phyloP scores from a whole-genome alignment of 2,888 invertebrate genomes.

The Lordiphosa fenestrarum region DNA sequence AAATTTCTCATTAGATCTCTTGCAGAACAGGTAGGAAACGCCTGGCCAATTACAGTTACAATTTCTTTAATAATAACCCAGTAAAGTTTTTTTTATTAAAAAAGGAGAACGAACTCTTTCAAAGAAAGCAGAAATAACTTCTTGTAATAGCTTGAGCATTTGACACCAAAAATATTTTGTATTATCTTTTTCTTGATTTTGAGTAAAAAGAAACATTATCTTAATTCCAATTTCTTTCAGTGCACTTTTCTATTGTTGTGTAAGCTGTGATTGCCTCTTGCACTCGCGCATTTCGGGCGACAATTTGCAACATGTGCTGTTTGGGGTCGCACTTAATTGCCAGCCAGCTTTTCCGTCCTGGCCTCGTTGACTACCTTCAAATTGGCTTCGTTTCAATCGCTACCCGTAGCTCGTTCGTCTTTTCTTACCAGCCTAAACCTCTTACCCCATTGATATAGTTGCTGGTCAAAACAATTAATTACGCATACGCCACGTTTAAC shows the following conservation, averaged over 20 bases:
- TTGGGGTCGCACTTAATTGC: constrained; percentile 38
- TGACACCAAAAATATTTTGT: not conserved
- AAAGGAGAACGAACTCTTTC: too few species aligned
- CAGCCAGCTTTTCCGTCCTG: constrained; percentile 7
- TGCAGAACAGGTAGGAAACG: too few species aligned
- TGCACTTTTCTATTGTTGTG: constrained; percentile 4
- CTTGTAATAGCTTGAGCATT: too few species aligned
- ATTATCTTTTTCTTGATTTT: too few species aligned
- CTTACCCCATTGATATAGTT: constrained; percentile 7
- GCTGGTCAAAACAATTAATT: constrained; percentile 58
- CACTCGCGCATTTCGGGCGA: constrained; percentile 44
- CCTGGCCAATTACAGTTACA: too few species aligned
- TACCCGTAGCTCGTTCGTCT: constrained; percentile 4
- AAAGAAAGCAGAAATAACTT: too few species aligned
- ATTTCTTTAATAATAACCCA: too few species aligned
- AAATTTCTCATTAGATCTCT: too few species aligned
- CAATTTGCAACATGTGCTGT: constrained; percentile 61
- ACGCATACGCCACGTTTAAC: constrained; percentile 23
- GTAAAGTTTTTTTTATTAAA: too few species aligned
- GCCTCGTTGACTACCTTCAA: constrained; percentile 35
- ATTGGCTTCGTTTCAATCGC: constrained; percentile 55
- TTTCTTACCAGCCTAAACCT: not conserved
- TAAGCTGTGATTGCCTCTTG: not conserved
- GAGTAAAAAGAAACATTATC: too few species aligned
- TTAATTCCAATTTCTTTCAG: not conserved